Base-by-base conservation (phyloP, 2,888 invertebrate species). In the Syrista parreyssii region DNA sequence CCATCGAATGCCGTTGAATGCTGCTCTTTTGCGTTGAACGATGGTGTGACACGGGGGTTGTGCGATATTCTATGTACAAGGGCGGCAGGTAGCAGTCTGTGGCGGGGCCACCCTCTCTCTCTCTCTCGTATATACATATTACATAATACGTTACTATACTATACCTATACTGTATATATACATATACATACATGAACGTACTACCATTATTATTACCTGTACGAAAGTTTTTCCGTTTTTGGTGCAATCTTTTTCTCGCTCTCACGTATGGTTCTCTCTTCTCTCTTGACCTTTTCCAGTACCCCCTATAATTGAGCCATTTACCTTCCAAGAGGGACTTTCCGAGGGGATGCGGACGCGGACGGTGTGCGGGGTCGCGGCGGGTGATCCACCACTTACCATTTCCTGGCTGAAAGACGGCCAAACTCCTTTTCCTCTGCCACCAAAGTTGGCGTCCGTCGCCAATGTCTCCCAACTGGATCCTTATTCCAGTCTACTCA, bases 401-500 rank as follows among this genome's bases (percentile, higher is more conserved):
- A 95, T 97, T 91, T 94, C 94, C 92, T 97, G 96, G 96, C 94
- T 95, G 86, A 96, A 96, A 94, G 96, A 97, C 92, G 96, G 95
- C 90, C 94, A 94, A 91, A 88, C 78, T 83, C 91, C 91, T 68
- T 89, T 91, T 84, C 94, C 94, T 85, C 92, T 95, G 91, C 93
- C 94, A 88, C 93, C 94, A 86, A 92, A 93, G 87, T 92, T 94
- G 91, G 94, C 94, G 86, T 89, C 91, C 84, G 92, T 91, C 81
- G 95, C 94, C 89, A 95, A 95, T 93, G 93, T 95, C 89, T 93
- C 95, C 92, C 93, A 94, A 92, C 93, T 95, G 92, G 96, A 96
- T 93, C 94, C 94, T 90, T 96, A 95, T 92, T 95, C 95, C 92
- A 95, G 95, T 90, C 94, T 95, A 91, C 94, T 96, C 91, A 95